Base-by-base conservation (phyloP, 2,797 vertebrate genomes). In the Naso thynnoides region DNA sequence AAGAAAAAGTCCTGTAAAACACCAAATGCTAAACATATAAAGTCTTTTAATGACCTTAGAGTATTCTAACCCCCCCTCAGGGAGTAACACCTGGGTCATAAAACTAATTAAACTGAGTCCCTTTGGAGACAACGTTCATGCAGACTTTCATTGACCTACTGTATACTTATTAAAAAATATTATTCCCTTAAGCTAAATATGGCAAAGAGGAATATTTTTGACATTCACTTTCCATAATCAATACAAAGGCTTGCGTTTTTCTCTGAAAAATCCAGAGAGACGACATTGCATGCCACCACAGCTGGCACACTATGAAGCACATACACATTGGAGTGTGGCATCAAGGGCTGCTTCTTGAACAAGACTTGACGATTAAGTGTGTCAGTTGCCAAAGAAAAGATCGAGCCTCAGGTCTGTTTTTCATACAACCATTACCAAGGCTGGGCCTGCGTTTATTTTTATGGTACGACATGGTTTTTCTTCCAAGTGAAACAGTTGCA, bases 21-120 rank as follows among this genome's bases (percentile, higher is more conserved):
- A 54, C 39, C 49, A 62, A 49, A 63, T 79, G 56, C 33, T 64
- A 66, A 84, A 70, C 68, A 74, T 78, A 84, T 81, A 83, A 81
- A 82, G 55, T 56, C 29, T 76, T 87, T 89, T 82, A 88, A 81
- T 71, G 59, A 73, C 57, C 81, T 31, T 50, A 45, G 52, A 64
- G 64, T 59, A 68, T 70, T 82, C 44, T 44, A 74, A 81, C 39
- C 26, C 77, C 31, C 71, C 70, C 70, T 36, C 4, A 2, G 78
- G 78, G 74, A 85, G 31, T 57, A 65, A 73, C 62, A 84, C 83
- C 55, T 70, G 53, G 49, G 81, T 86, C 59, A 81, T 66, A 85
- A 75, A 82, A 64, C 59, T 19, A 82, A 87, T 89, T 82, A 83
- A 90, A 85, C 68, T 29, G 23, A 48, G 58, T 80, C 55, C 52